Evolutionary conservation across 2,888 invertebrate species (phyloP).

Genomic region (Muscina levida): DNA sequence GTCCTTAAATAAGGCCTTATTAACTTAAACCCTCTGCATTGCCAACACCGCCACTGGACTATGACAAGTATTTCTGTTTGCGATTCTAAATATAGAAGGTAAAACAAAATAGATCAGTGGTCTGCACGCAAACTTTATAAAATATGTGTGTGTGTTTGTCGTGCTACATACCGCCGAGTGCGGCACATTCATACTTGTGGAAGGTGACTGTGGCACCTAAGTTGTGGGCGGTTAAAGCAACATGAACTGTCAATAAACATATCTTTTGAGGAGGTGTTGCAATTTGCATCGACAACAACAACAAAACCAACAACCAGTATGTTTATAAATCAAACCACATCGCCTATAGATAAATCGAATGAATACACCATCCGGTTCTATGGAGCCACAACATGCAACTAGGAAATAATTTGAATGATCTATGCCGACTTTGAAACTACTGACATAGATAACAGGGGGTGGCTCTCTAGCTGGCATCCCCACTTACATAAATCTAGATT

Average conservation of each 20-base stretch:
- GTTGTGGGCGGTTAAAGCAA: constrained; percentile 59
- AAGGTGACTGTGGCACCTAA: constrained; percentile 52
- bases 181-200: constrained; percentile 31
- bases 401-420: too few relatives aligned
- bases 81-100: background rate
- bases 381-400: too few relatives aligned
- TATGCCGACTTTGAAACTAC: constrained; percentile 1
- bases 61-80: too few relatives aligned
- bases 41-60: too few relatives aligned
- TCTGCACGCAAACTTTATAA: constrained; percentile 55
- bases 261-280: constrained; percentile 13
- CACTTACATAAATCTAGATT: too few relatives aligned
- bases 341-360: background rate
- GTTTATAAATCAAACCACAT: constrained; percentile 17
- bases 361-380: background rate
- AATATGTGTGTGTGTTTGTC: constrained; percentile 32
- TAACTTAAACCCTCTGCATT: too few relatives aligned
- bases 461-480: too few relatives aligned
- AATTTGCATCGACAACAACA: constrained; percentile 24
- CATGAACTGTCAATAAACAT: constrained; percentile 57
- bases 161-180: constrained; percentile 48
- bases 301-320: too few relatives aligned
- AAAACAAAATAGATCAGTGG: constrained; percentile 52
- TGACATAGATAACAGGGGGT: too few relatives aligned
- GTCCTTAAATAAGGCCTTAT: too few relatives aligned